Conservation (phyloP, 92 coral and sea anemone species). For the Siderastrea radians region DNA sequence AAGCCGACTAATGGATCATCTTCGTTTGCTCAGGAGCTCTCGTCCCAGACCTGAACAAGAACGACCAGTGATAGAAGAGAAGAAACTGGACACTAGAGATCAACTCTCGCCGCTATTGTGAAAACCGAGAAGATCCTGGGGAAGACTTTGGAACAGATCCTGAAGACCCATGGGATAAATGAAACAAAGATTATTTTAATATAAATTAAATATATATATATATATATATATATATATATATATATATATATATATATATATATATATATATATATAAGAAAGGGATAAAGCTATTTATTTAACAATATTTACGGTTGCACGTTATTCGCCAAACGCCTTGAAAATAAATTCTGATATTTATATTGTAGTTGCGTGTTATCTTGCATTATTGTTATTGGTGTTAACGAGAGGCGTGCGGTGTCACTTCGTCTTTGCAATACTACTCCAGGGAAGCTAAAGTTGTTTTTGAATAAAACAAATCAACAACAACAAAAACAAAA, state of each 20-base stretch:
- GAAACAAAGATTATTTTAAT: neutral
- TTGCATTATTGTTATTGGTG: neutral
- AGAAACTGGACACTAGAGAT: neutral
- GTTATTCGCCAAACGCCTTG: neutral
- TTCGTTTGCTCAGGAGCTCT: constrained; percentile 4
- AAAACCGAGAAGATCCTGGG: too few species aligned
- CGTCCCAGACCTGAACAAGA: neutral
- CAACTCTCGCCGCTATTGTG: too few species aligned
- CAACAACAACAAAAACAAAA: too few species aligned
- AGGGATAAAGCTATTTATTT: neutral
- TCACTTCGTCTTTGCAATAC: too few species aligned
- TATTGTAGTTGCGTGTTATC: neutral
- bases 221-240: neutral
- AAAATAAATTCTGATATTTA: neutral
- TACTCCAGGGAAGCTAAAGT: too few species aligned
- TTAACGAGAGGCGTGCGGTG: too few species aligned
- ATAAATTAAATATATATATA: neutral
- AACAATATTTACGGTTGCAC: neutral
- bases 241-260: neutral
- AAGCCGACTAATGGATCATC: neutral
- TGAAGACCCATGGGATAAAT: neutral
- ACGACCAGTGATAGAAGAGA: neutral
- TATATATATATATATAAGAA: neutral
- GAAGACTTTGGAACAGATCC: too few species aligned
- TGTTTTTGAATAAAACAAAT: too few species aligned